Evolutionary conservation across 23 tunicate genomes (phyloP), one percentile per base, ranked within the genome.

Genomic region (Aplidium turbinatum): DNA sequence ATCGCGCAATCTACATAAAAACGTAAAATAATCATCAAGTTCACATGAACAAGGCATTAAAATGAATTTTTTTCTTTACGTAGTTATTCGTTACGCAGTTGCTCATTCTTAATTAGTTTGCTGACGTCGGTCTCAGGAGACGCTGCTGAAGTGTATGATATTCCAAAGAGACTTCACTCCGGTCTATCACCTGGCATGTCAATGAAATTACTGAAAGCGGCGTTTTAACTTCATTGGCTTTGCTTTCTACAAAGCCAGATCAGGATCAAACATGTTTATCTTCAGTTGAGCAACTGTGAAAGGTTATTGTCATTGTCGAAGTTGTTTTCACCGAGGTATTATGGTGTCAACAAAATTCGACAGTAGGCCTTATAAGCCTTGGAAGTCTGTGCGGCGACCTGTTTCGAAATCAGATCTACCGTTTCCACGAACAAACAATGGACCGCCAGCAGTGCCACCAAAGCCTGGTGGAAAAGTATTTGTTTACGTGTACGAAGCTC

Each of bases 401-500:
- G 64, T 56, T 1, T 31, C 72, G 29, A 76, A 72, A 26, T 32
- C 36, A 54, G 58, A 56, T 27, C 42, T 26, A 24, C 5, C 57
- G 0, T 38, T 20, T 29, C 35, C 35, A 16, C 23, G n/a, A 2
- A 45, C 53, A 13, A 21, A 22, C n/a, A 38, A 51, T 9, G 19
- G 35, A 3, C 68, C 75, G 16, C 94, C 86, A 13, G 38, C 72
- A 4, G 55, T 67, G 4, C 25, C 81, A 1, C 83, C 73, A 11
- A 88, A 81, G 30, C 83, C 87, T 5, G 73, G 73, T 26, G 87
- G 87, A 35, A 88, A 76, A 45, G 80, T 72, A 30, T 76, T 39
- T 25, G 79, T 88, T 28, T 88, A 88, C 57, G 82, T 81, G 22
- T 88, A 88, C 75, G 92, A 85, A 31, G 53, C 58, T 4, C 72